Base-by-base conservation (phyloP, 2,797 vertebrate genomes). In the Rhinella marina region DNA sequence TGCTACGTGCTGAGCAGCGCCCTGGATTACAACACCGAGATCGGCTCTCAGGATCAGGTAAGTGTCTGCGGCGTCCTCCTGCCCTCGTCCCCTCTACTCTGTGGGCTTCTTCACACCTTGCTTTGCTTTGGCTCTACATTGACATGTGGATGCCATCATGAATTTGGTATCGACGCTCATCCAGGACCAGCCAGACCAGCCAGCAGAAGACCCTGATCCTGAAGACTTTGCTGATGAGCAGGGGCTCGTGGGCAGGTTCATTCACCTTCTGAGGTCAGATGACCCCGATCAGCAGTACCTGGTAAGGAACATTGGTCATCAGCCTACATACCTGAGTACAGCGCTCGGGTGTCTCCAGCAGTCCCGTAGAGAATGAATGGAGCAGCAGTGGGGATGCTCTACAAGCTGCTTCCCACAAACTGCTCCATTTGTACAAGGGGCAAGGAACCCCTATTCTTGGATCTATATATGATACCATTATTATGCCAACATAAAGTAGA, bases 161-260 rank as follows among this genome's bases (percentile, higher is more conserved):
- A 98, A 93, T 90, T 93, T 99, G 90, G 98, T 98, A 23, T 97
- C 98, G 12, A 99, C 98, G 0, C 93, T 99, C 92, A 98, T 99
- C 86, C 98, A 99, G 92, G 98, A 99, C 91, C 98, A 99, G 91
- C 98, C 98, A 0, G 98, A 99, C 93, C 98, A 99, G 84, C 98
- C 98, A 0, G 95, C 96, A 0, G 98, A 99, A 86, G 98, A 99
- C 73, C 98, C 97, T 0, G 98, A 99, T 91, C 98, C 97, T 0
- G 98, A 99, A 90, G 98, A 99, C 92, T 99, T 99, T 93, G 97
- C 98, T 17, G 98, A 99, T 87, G 98, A 99, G 90, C 98, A 99
- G 92, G 97, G 98, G 89, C 97, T 99, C n/a, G 98, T 99, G 89
- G 98, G 98, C 75, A 95, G 98, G 52, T 98, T 99, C 91, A 99